These are phyloP conservation scores for Diploptera punctata DNA, from an alignment of 2,888 invertebrate genomes.

Conservation along the genomic window DNA sequence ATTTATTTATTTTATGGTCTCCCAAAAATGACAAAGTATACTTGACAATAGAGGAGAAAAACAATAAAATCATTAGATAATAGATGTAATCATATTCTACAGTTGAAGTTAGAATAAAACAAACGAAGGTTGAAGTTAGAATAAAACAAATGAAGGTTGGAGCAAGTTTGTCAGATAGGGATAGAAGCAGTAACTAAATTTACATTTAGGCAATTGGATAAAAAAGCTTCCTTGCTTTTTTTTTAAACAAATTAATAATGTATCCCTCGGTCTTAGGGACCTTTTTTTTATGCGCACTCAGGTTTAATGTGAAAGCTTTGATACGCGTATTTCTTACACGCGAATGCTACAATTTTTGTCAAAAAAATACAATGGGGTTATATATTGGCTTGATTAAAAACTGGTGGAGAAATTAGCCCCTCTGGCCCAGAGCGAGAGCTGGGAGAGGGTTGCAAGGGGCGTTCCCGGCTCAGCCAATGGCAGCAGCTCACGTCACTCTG, in stretches of 20 bases:
- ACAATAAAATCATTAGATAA: too few relatives aligned
- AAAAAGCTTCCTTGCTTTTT: too few relatives aligned
- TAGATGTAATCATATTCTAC: too few relatives aligned
- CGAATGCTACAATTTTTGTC: constrained; percentile 25
- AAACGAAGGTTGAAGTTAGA: too few relatives aligned
- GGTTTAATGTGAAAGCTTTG: constrained; percentile 25
- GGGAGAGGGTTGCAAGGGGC: constrained; percentile 6
- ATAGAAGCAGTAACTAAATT: too few relatives aligned
- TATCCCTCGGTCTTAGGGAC: background rate
- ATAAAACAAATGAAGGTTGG: too few relatives aligned
- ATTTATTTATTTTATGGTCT: too few relatives aligned
- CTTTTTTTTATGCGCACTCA: constrained; percentile 12
- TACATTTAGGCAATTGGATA: too few relatives aligned
- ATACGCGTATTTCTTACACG: constrained; percentile 28
- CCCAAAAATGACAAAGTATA: too few relatives aligned
- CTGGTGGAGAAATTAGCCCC: constrained; percentile 28
- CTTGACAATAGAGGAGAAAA: too few relatives aligned
- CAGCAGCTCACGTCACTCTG: constrained; percentile 17
- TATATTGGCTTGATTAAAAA: constrained; percentile 30
- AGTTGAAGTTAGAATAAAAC: too few relatives aligned
- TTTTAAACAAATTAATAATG: constrained; percentile 21
- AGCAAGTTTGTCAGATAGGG: too few relatives aligned
- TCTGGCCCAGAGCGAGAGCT: constrained; percentile 19
- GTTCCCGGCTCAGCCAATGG: constrained; percentile 21
- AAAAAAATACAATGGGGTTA: constrained; percentile 15